These are phyloP conservation scores for Recurvirostra avosetta DNA, from an alignment of 2,113 vertebrate species.

Conservation along the genomic window DNA sequence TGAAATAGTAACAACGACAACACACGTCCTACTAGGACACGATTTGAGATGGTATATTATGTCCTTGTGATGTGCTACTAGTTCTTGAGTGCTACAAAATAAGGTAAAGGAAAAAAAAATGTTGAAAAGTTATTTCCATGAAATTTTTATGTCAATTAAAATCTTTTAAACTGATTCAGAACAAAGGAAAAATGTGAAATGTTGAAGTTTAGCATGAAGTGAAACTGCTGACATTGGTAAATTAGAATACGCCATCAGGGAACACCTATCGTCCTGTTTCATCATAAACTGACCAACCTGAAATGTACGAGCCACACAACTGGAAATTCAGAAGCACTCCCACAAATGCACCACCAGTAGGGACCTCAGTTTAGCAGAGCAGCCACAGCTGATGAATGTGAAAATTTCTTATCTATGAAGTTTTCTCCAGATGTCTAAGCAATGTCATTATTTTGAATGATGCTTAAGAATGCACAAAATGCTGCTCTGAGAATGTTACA, in stretches of 20 bases:
- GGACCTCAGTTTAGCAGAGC: not conserved
- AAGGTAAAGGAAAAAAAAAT: not conserved
- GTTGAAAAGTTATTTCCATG: not conserved
- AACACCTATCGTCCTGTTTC: not conserved
- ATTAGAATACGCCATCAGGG: not conserved
- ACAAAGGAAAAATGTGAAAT: not conserved
- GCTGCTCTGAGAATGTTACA: not conserved
- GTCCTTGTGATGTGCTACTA: not conserved
- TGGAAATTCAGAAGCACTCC: not conserved
- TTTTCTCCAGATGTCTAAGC: not conserved
- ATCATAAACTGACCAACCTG: not conserved
- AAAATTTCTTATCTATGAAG: not conserved
- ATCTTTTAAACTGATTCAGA: not conserved
- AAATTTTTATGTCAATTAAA: not conserved
- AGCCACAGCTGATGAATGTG: not conserved
- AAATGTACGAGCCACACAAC: not conserved
- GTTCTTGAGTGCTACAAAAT: not conserved
- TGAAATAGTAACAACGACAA: not conserved
- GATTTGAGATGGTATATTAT: not conserved
- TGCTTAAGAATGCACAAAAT: not conserved
- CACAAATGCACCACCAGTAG: not conserved
- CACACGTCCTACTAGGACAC: not conserved
- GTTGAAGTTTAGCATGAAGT: not conserved
- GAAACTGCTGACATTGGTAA: not conserved
- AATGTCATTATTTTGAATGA: not conserved